Base-by-base conservation (phyloP, 2,797 vertebrate genomes). In the Enteromius radiatus region DNA sequence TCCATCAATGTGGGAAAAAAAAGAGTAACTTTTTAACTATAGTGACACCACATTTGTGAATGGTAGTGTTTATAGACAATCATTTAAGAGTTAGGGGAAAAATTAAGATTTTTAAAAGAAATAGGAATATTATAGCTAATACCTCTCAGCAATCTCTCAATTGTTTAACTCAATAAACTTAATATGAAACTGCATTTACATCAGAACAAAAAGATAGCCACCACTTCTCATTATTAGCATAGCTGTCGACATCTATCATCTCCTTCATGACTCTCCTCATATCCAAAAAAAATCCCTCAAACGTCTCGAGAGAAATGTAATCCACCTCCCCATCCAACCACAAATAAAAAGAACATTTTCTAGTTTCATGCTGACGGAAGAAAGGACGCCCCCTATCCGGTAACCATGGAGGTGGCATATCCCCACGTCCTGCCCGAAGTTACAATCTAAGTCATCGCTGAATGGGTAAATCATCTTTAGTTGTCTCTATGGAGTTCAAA, bases 391-490 rank as follows among this genome's bases (percentile, higher is more conserved):
- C 89, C 92, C 76, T 94, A 91, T 84, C 92, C 92, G 56, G 91
- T 94, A 86, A 93, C 93, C 93, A 93, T 92, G 93, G 94, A 95
- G 92, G 92, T 94, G 91, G 92, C 93, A 84, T 93, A 93, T 85
- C 92, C 94, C 23, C 93, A 94, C 90, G 92, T 95, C 93, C 92
- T 95, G 93, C 94, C 93, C 61, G 93, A 95, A 92, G 93, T 94
- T 91, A 94, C 93, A 89, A 94, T 95, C 92, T 95, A 95, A 91
- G 89, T 90, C 91, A 83, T 49, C 91, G 15, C 89, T 89, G 90
- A 89, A 82, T 89, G 89, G 93, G 94, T 94, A 94, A 95, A 94
- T 94, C 88, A 88, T 87, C 89, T 91, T 86, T 36, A 86, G 88
- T 83, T 88, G 63, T 65, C 59, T 87, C 88, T n/a, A 84, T 23